These are phyloP conservation scores for Hirundichthys speculiger DNA, from an alignment of 2,113 vertebrate species.

Conservation along the genomic window DNA sequence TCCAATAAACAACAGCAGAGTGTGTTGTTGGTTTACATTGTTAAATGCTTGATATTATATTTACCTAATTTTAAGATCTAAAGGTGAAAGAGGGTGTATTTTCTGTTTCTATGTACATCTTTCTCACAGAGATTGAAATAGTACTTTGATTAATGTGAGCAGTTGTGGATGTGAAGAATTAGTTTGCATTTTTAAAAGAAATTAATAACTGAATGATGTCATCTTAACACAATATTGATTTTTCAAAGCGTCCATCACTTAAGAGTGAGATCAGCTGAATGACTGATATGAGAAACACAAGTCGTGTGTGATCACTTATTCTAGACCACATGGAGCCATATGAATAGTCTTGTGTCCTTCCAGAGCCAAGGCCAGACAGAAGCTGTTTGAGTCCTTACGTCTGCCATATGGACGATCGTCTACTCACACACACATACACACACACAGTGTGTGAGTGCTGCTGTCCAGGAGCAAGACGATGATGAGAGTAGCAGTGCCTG, in stretches of 20 bases:
- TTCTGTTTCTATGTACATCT: no score
- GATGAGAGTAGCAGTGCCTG: constrained; percentile 77
- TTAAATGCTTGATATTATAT: no score
- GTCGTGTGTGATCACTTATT: constrained; percentile 41
- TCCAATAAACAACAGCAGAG: no score
- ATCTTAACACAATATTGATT: constrained; percentile 7
- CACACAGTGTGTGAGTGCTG: constrained; percentile 18
- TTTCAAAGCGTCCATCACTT: constrained; percentile 25
- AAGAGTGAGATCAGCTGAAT: constrained; percentile 39
- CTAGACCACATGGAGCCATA: constrained; percentile 58
- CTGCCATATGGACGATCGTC: constrained; percentile 50
- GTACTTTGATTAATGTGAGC: no score
- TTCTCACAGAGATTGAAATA: no score
- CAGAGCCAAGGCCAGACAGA: constrained; percentile 66
- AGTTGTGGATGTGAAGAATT: no score
- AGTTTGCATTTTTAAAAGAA: no score
- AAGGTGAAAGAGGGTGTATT: no score
- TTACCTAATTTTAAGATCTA: no score
- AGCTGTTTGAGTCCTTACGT: constrained; percentile 51
- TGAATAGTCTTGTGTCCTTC: constrained; percentile 22
- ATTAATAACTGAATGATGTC: no score
- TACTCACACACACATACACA: constrained; percentile 39
- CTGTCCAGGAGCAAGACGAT: constrained; percentile 58
- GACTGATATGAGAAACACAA: constrained; percentile 33
- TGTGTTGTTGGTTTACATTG: no score